A percentile compares a stretch with the other conserved stretches of the same genome.
These are phyloP conservation scores for Conistra vaccinii DNA, from an alignment of 2,888 invertebrate genomes.

Conservation along the genomic window DNA sequence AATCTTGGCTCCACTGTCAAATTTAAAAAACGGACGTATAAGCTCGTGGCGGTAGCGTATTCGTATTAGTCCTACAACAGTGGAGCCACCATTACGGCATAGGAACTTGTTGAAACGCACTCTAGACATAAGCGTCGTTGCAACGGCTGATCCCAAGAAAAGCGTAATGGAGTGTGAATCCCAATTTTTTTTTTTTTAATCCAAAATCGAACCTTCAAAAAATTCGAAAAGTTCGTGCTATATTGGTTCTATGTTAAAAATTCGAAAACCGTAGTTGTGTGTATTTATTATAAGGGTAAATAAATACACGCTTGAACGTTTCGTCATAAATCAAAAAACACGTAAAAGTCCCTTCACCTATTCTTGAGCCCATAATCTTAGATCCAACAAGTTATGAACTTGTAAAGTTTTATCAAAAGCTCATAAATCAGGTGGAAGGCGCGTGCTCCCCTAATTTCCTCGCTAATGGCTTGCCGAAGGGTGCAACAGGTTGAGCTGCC, in stretches of 20 bases:
- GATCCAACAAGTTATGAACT: constrained; percentile 54
- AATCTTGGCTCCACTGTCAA: too few relatives aligned
- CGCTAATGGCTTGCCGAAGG: constrained; percentile 70
- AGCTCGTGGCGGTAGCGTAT: too few relatives aligned
- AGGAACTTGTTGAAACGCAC: too few relatives aligned
- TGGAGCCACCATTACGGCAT: too few relatives aligned
- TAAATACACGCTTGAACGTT: not conserved
- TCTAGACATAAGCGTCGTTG: not conserved
- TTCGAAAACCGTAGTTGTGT: not conserved
- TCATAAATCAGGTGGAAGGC: constrained; percentile 71
- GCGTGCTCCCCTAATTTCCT: constrained; percentile 78
- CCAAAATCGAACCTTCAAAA: too few relatives aligned
- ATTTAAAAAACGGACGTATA: too few relatives aligned
- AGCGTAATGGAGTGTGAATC: too few relatives aligned
- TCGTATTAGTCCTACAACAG: too few relatives aligned
- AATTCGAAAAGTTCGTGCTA: not conserved
- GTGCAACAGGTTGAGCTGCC: constrained; percentile 85
- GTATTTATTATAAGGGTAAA: not conserved
- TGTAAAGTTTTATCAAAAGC: constrained; percentile 63
- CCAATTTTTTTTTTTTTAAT: not conserved
- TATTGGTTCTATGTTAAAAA: not conserved
- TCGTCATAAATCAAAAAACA: constrained; percentile 27
- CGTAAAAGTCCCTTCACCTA: constrained; percentile 8
- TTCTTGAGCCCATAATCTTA: constrained; percentile 28
- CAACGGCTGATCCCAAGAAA: not conserved